Conservation (phyloP, 2,113 vertebrate genomes). For the Malurus melanocephalus region DNA sequence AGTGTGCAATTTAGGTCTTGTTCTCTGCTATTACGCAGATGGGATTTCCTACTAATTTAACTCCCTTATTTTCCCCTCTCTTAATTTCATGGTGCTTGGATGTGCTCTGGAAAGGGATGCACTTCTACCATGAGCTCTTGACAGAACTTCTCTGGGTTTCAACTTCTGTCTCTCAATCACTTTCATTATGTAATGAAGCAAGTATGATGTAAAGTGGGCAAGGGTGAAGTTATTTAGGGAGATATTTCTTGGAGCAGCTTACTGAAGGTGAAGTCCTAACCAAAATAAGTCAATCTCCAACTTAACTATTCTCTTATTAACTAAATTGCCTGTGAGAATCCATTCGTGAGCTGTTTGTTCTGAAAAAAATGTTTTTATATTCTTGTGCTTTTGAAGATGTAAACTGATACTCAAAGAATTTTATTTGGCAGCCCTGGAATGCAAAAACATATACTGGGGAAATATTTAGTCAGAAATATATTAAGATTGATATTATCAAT, state of each 20-base stretch:
- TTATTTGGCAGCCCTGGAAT: background rate
- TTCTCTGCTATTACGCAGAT: background rate
- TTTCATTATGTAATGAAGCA: background rate
- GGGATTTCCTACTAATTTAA: background rate
- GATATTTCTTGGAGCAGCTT: background rate
- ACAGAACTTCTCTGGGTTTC: background rate
- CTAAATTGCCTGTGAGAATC: background rate
- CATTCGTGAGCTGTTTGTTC: background rate
- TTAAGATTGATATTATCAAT: background rate
- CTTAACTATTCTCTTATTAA: background rate
- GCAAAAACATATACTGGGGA: background rate
- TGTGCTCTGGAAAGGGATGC: background rate
- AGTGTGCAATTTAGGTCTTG: background rate
- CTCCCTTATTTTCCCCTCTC: background rate
- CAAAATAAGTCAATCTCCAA: background rate
- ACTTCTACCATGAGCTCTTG: background rate
- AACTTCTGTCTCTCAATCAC: background rate
- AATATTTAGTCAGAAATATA: background rate
- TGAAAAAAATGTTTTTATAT: background rate
- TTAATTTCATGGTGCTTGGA: background rate
- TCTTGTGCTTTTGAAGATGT: background rate
- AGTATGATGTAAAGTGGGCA: background rate
- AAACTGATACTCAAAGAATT: background rate
- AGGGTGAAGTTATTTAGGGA: background rate
- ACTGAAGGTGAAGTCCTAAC: background rate